Evolutionary conservation across 2,113 vertebrate genomes (phyloP).

Genomic region (Alethe diademata): DNA sequence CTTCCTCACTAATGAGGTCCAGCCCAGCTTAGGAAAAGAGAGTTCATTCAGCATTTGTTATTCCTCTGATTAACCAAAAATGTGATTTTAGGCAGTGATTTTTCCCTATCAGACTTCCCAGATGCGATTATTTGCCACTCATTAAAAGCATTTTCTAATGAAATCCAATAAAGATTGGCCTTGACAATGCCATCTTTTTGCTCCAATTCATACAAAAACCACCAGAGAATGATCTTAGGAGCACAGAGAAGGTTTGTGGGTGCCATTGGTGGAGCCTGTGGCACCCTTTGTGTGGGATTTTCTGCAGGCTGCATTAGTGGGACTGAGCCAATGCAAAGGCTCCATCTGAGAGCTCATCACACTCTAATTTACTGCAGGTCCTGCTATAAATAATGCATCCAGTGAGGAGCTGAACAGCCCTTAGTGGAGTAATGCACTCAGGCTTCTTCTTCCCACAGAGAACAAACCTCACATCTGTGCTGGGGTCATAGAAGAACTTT

Average conservation of each 20-base stretch:
- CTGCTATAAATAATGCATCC: slow-evolving; percentile 67
- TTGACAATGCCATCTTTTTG: background rate
- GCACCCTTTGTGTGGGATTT: background rate
- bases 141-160: background rate
- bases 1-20: background rate
- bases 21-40: background rate
- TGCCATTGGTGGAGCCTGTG: background rate
- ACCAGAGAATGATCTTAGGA: background rate
- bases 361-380: slow-evolving; percentile 40
- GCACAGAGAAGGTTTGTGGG: background rate
- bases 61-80: background rate
- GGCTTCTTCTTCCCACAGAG: slow-evolving; percentile 17
- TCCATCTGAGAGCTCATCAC: slow-evolving; percentile 33
- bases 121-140: background rate
- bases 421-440: slow-evolving; percentile 31
- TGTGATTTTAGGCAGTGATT: background rate
- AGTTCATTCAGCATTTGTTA: background rate
- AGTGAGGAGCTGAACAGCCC: background rate
- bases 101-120: background rate
- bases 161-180: background rate
- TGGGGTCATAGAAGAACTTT: background rate
- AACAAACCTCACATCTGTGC: background rate
- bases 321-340: background rate
- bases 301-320: background rate
- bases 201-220: background rate